A percentile compares a stretch with the other conserved stretches of the same genome.
phyloP scores from a whole-genome alignment of 2,888 invertebrate genomes.

The Mongoloraphidia duomilia region DNA sequence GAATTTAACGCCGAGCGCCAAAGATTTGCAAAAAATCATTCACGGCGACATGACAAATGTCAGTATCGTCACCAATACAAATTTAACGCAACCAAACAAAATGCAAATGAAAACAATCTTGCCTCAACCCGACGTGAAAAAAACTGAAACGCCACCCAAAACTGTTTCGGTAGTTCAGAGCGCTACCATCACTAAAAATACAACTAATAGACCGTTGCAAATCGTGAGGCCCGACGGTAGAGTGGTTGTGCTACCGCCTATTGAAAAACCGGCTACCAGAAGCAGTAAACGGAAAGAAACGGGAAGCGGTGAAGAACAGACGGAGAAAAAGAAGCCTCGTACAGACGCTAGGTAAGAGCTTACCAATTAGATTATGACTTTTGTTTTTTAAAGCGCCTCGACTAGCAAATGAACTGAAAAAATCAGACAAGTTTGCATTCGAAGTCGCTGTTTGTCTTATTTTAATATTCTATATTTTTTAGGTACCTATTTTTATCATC shows the following conservation, averaged over 20 bases:
- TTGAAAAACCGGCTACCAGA: conserved; percentile 69
- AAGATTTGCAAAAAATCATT: conserved; percentile 56
- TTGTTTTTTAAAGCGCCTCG: no score
- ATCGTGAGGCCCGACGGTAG: conserved; percentile 60
- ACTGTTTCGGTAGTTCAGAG: conserved; percentile 25
- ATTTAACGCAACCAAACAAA: neutral
- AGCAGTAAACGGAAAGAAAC: conserved; percentile 40
- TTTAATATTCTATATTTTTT: no score
- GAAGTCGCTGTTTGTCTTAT: no score
- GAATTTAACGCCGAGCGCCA: conserved; percentile 21
- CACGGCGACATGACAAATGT: conserved; percentile 24
- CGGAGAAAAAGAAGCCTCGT: no score
- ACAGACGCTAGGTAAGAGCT: no score
- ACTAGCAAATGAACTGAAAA: no score
- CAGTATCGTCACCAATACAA: neutral
- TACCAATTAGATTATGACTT: no score
- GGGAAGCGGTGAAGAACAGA: conserved; percentile 2
- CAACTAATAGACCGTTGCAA: conserved; percentile 44
- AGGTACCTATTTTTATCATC: no score
- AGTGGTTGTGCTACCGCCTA: conserved; percentile 64
- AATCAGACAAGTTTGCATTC: no score
- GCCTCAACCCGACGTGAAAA: neutral
- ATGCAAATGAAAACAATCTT: neutral
- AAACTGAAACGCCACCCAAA: conserved; percentile 20
- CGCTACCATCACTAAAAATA: conserved; percentile 26